phyloP scores from a whole-genome alignment of 2,797 vertebrate genomes.

The Anableps anableps region DNA sequence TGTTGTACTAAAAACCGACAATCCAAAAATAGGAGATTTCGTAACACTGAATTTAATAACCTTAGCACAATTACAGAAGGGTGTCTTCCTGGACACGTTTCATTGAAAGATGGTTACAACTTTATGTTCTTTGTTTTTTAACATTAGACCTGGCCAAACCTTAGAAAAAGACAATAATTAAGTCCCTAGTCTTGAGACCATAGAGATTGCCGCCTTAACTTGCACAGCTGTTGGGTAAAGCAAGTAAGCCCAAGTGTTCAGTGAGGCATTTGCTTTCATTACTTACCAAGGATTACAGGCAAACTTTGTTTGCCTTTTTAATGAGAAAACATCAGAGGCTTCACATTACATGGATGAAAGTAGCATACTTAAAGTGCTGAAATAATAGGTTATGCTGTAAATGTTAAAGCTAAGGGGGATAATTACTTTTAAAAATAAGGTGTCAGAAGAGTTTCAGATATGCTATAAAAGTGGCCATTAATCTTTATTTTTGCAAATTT shows the following conservation, averaged over 20 bases:
- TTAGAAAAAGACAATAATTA: background rate
- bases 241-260: background rate
- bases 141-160: background rate
- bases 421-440: background rate
- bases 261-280: background rate
- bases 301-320: constrained; percentile 26
- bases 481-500: constrained; percentile 5
- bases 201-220: constrained; percentile 2
- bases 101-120: background rate
- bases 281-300: background rate
- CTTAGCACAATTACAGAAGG: background rate
- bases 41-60: background rate
- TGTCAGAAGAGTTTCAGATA: background rate
- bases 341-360: background rate
- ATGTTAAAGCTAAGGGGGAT: background rate
- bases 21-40: background rate
- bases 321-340: background rate
- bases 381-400: background rate
- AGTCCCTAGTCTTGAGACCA: background rate
- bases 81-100: background rate
- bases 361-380: background rate
- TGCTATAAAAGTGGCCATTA: background rate
- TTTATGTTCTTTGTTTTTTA: background rate
- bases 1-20: background rate
- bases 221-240: constrained; percentile 7